Evolutionary conservation across 2,797 vertebrate genomes (phyloP), one percentile per base, ranked within the genome.

Genomic region (Erpetoichthys calabaricus): DNA sequence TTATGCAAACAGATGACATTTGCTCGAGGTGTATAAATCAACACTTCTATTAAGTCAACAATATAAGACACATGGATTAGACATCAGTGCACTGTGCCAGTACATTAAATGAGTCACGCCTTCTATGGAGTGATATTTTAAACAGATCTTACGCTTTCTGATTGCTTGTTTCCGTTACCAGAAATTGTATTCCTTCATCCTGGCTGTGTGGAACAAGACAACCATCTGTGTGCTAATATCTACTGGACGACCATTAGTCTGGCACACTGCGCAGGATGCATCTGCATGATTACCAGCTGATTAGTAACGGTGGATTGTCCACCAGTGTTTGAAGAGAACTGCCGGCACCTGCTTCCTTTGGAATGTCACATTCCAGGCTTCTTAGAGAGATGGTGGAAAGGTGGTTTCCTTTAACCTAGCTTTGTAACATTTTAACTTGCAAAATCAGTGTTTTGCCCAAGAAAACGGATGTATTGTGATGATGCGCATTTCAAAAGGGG

Each of bases 281-380:
- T 69, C 73, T 75, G 73, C 59, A 57, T 66, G 66, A 62, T 65
- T 64, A 63, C 63, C 60, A 63, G 64, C 60, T 67, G 62, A 68
- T 67, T 63, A 59, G 63, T 51, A 57, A 47, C 56, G n/a, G 25
- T 52, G 63, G 44, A 55, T 51, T 52, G 62, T 60, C 65, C 60
- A 52, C 44, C 50, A 46, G 51, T 53, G 58, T 59, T 57, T 57
- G 61, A 61, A 58, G 56, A 53, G 53, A 56, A 64, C 59, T 70
- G 60, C 65, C 60, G 58, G 62, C 71, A 75, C 72, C 72, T 80
- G 71, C 66, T 73, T 83, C 73, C 73, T 80, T 67, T 72, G 64
- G 59, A 68, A 73, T 59, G 62, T 59, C 9, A 75, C 81, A 77
- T 79, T 4, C 4, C 0, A 1, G 55, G 42, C 55, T 57, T 42